phyloP scores from a whole-genome alignment of 2,797 vertebrate species.

The Luscinia luscinia region DNA sequence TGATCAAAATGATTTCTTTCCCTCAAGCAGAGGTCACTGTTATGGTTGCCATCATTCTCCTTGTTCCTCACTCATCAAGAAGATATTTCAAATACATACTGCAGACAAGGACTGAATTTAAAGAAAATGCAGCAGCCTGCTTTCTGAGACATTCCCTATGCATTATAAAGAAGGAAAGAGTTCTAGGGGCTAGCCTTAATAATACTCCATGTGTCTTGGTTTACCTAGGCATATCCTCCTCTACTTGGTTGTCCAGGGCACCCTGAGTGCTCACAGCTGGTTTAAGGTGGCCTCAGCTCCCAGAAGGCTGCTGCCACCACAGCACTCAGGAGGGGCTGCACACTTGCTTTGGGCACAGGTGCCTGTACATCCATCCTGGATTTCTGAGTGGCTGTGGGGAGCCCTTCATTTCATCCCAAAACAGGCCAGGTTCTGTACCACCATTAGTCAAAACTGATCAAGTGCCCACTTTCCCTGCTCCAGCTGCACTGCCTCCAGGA shows the following conservation, averaged over 20 bases:
- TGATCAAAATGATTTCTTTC: neutral
- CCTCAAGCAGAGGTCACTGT: neutral
- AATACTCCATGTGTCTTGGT: neutral
- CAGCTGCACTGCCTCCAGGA: neutral
- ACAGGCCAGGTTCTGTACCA: neutral
- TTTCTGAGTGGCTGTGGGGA: neutral
- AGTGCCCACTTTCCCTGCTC: fast-evolving
- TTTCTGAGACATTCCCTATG: neutral
- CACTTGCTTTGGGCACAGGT: fast-evolving
- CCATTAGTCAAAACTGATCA: neutral
- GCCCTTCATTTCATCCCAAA: neutral
- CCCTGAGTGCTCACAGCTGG: neutral
- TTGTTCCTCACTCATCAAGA: neutral
- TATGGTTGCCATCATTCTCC: neutral
- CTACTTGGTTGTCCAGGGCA: neutral
- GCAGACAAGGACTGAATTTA: neutral
- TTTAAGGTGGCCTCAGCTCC: neutral
- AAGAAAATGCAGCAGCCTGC: neutral
- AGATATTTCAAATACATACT: neutral
- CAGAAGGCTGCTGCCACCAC: neutral
- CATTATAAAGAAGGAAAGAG: neutral
- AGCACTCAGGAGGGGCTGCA: neutral
- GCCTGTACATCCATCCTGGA: fast-evolving
- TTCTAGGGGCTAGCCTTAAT: neutral
- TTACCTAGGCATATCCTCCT: neutral